Conservation (phyloP, 2,888 invertebrate genomes). For the Helobdella robusta region DNA sequence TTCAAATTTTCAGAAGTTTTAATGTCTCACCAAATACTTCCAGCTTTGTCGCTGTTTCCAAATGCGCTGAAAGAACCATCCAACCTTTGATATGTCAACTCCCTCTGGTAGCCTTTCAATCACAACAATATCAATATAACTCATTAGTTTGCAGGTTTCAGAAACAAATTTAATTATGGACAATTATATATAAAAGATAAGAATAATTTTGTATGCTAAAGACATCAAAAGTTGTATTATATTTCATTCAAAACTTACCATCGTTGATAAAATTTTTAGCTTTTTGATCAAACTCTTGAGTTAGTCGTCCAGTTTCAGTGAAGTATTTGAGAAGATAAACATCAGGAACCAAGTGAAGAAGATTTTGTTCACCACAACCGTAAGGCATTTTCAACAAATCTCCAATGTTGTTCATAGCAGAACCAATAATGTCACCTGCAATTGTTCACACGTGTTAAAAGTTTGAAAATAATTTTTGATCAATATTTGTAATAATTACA, state of each 20-base stretch:
- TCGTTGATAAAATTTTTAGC: conserved; percentile 54
- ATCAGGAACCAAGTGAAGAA: conserved; percentile 80
- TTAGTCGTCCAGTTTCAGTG: conserved; percentile 62
- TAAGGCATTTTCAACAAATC: conserved; percentile 68
- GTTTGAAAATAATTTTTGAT: not conserved
- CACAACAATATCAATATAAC: too few species aligned
- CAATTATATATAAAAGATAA: too few species aligned
- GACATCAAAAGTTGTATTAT: too few species aligned
- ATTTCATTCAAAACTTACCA: too few species aligned
- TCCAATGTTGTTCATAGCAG: conserved; percentile 67
- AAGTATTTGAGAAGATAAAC: conserved; percentile 78
- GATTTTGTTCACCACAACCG: conserved; percentile 86
- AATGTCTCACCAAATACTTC: conserved; percentile 65
- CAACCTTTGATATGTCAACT: conserved; percentile 71
- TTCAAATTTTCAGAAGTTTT: not conserved
- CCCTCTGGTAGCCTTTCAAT: conserved; percentile 68
- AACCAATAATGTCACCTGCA: conserved; percentile 68
- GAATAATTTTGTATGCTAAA: too few species aligned
- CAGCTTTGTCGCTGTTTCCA: conserved; percentile 60
- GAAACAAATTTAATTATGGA: too few species aligned
- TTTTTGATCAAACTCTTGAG: conserved; percentile 59
- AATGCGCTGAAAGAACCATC: conserved; percentile 87
- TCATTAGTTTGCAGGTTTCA: too few species aligned
- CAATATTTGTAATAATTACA: too few species aligned
- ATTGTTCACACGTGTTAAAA: not conserved